Percentiles rank a stretch among this genome's conserved stretches.
phyloP scores from a whole-genome alignment of 1,140 invertebrate species.

The Hyles euphorbiae region DNA sequence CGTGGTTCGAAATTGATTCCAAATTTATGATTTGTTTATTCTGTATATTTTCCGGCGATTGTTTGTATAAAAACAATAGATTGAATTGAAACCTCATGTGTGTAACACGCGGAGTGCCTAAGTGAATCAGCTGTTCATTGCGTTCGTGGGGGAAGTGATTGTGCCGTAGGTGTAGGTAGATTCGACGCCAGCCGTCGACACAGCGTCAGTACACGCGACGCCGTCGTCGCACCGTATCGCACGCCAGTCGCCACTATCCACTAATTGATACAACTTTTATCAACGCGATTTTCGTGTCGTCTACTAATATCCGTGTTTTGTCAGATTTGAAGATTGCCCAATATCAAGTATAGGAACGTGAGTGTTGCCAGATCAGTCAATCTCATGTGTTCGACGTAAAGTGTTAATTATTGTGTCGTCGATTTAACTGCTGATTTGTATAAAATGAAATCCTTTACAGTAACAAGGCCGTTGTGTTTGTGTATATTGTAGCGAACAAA shows the following conservation, averaged over 20 bases:
- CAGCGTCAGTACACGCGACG: conserved; percentile 47
- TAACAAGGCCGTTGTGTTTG: conserved; percentile 22
- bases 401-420: conserved; percentile 10
- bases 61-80: too few relatives aligned
- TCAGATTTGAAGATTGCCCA: too few relatives aligned
- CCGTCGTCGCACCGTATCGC: conserved; percentile 33
- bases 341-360: background rate
- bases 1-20: too few relatives aligned
- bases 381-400: conserved; percentile 3
- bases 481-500: conserved; percentile 3
- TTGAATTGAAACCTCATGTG: too few relatives aligned
- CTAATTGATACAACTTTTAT: conserved; percentile 23
- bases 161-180: conserved; percentile 24
- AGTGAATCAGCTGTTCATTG: conserved; percentile 62
- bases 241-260: conserved; percentile 20
- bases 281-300: conserved; percentile 21
- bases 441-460: conserved; percentile 25
- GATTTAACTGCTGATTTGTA: conserved; percentile 5
- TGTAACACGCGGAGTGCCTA: background rate
- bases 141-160: conserved; percentile 40
- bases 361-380: too few relatives aligned
- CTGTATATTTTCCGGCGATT: too few relatives aligned
- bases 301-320: conserved; percentile 12
- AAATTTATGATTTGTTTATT: too few relatives aligned
- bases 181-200: conserved; percentile 22